Percentiles rank a stretch among this genome's conserved stretches.
Conservation (phyloP, 2,888 invertebrate species). For the Eilema depressum region DNA sequence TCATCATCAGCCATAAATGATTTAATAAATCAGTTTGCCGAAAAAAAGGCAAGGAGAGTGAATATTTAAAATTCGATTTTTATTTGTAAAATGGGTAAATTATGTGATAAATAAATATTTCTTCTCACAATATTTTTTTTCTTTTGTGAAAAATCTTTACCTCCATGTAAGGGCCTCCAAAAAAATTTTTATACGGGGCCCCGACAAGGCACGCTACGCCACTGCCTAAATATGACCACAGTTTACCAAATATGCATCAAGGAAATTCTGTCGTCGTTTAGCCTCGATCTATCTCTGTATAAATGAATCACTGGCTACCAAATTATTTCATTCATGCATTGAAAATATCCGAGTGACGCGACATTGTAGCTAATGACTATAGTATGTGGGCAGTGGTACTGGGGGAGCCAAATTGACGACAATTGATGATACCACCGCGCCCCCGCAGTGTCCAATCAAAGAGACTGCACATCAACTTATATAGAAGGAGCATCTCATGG, state of each 20-base stretch:
- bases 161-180: no score
- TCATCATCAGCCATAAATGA: no score
- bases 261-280: background rate
- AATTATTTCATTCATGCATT: conserved; percentile 7
- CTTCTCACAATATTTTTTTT: no score
- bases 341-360: conserved; percentile 14
- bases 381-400: conserved; percentile 15
- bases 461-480: conserved; percentile 31
- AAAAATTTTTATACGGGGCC: no score
- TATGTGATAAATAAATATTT: no score
- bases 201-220: no score
- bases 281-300: background rate
- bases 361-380: conserved; percentile 6
- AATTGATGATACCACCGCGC: conserved; percentile 45
- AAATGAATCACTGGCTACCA: background rate
- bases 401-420: conserved; percentile 50
- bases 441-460: conserved; percentile 43
- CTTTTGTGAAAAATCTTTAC: no score
- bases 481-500: background rate
- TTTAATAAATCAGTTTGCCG: no score
- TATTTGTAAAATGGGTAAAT: no score
- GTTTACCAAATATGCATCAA: background rate
- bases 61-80: no score
- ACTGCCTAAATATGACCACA: background rate
- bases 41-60: no score